A percentile compares a stretch with the other conserved stretches of the same genome.
phyloP scores from a whole-genome alignment of 2,797 vertebrate species.

The Lagodon rhomboides region DNA sequence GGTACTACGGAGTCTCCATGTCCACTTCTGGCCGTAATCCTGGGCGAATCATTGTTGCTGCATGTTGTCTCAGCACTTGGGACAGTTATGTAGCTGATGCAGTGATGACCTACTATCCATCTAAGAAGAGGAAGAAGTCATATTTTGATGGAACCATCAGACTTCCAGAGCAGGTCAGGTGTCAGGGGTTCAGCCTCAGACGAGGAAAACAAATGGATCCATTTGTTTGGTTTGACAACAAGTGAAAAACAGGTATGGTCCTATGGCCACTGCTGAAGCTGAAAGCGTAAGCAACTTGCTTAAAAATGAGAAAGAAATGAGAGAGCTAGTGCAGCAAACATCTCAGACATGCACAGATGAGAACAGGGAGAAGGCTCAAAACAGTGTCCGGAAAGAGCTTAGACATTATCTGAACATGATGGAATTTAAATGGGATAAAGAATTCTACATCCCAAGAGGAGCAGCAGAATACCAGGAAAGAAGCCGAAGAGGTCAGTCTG shows the following conservation, averaged over 20 bases:
- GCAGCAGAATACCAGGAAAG: no score
- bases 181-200: not conserved
- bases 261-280: constrained; percentile 57
- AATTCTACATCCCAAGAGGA: constrained; percentile 1
- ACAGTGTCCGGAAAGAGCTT: fast-evolving
- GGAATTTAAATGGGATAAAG: fast-evolving
- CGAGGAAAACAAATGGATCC: fast-evolving
- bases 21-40: not conserved
- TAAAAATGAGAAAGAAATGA: fast-evolving
- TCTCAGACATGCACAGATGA: fast-evolving
- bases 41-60: not conserved
- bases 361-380: fast-evolving
- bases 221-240: constrained; percentile 42
- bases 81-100: constrained; percentile 35
- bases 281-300: constrained; percentile 64
- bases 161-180: not conserved
- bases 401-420: fast-evolving
- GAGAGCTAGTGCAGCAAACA: fast-evolving
- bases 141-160: constrained; percentile 47
- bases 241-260: fast-evolving
- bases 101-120: constrained; percentile 38
- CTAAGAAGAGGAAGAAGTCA: fast-evolving
- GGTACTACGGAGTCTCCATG: constrained; percentile 58
- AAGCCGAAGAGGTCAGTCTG: no score
- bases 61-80: constrained; percentile 27